A percentile compares a stretch with the other conserved stretches of the same genome.
These are phyloP conservation scores for Drosophila equinoxialis DNA, from an alignment of 1,140 invertebrate species.

Conservation along the genomic window DNA sequence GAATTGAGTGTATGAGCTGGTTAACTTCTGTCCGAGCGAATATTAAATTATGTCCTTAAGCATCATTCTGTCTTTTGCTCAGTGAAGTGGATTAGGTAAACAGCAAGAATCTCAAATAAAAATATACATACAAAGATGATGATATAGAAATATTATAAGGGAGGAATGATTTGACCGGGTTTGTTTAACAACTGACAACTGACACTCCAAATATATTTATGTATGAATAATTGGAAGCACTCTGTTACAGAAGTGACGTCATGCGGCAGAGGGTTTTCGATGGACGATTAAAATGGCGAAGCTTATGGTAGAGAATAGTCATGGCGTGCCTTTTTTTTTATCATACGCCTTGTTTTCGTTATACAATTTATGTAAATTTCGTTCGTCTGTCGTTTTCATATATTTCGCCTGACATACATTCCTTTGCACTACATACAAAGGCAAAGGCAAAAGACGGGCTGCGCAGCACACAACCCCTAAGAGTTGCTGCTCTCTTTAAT, in stretches of 20 bases:
- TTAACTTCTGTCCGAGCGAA: neutral
- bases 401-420: conserved; percentile 59
- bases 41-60: conserved; percentile 2
- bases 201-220: conserved; percentile 20
- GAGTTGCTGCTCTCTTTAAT: conserved; percentile 21
- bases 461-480: conserved; percentile 21
- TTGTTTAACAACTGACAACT: conserved; percentile 31
- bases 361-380: conserved; percentile 75
- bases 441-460: conserved; percentile 22
- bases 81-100: neutral
- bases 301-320: conserved; percentile 49
- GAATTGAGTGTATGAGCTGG: conserved; percentile 32
- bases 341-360: conserved; percentile 62
- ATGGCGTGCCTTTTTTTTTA: conserved; percentile 49
- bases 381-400: conserved; percentile 28
- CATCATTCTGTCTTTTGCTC: neutral
- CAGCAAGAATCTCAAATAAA: neutral
- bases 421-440: conserved; percentile 39
- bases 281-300: conserved; percentile 51
- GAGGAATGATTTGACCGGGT: conserved; percentile 28
- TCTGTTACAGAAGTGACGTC: conserved; percentile 57
- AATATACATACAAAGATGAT: too few species aligned
- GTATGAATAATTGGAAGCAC: conserved; percentile 61
- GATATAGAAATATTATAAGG: conserved; percentile 27
- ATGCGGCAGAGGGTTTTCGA: conserved; percentile 48